Evolutionary conservation across 2,113 vertebrate genomes (phyloP), one percentile per base, ranked within the genome.

Genomic region (Cyrtonyx montezumae): DNA sequence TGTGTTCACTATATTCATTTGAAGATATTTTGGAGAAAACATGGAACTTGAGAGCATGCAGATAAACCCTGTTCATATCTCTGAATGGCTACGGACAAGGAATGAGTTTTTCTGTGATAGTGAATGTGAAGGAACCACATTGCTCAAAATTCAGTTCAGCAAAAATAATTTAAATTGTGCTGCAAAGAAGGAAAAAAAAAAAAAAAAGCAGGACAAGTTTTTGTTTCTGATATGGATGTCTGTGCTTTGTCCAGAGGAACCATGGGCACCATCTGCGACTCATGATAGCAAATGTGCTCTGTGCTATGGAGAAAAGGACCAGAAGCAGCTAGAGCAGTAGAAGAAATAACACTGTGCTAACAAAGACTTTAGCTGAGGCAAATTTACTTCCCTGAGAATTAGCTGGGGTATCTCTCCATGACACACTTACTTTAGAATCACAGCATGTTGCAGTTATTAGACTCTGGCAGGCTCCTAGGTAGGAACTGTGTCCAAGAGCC

Each of bases 401-500:
- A 93, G 85, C 82, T 46, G 23, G 88, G 65, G 56, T 95, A 71
- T 87, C 85, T 93, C 85, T 81, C 79, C 79, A 46, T 61, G 68
- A 80, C 83, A 71, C 79, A n/a, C 43, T 91, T 82, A 84, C 73
- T 96, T 95, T 69, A 92, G 88, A 95, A 59, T 93, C 92, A 79
- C 87, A 93, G 91, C 92, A 79, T 94, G 92, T 59, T 96, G 91
- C 87, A 89, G 28, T 85, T 89, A 87, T 79, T 93, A 89, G 89
- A 79, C 25, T 74, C 89, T 93, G 92, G 95, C 95, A 93, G 61
- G 75, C 68, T 92, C 32, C 81, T 89, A 20, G 3, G 9, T 84
- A 87, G 93, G 87, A 96, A 69, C 84, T 51, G 75, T 83, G 75
- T 87, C 92, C 95, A 96, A 95, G 65, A 91, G 59, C 59, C 67